A percentile compares a stretch with the other conserved stretches of the same genome.
These are phyloP conservation scores for Alentia gelatinosa DNA, from an alignment of 2,888 invertebrate genomes.

Conservation along the genomic window DNA sequence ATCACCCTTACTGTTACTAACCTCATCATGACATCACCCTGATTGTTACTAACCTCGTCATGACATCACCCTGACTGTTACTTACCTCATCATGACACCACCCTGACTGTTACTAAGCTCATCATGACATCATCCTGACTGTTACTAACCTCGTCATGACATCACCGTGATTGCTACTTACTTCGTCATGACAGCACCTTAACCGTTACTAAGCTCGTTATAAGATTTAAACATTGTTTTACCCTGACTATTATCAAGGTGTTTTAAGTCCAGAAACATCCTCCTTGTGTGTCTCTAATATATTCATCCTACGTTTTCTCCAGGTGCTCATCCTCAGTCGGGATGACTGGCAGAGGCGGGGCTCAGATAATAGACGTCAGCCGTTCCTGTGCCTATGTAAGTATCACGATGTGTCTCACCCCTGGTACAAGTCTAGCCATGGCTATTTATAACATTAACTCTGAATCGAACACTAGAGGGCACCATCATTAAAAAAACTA, in stretches of 20 bases:
- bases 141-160: not conserved
- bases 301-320: not conserved
- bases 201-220: not conserved
- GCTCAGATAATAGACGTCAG: constrained; percentile 56
- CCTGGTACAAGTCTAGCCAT: too few relatives aligned
- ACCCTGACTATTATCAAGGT: not conserved
- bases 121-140: not conserved
- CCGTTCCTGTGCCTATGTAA: constrained; percentile 58
- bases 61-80: too few relatives aligned
- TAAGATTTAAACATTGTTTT: not conserved
- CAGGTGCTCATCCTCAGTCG: constrained; percentile 62
- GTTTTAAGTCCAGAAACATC: not conserved
- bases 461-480: too few relatives aligned
- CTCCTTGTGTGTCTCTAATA: not conserved
- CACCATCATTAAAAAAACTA: too few relatives aligned
- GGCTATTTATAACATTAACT: too few relatives aligned
- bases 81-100: too few relatives aligned
- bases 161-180: not conserved
- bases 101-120: too few relatives aligned
- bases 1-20: too few relatives aligned
- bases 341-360: constrained; percentile 48
- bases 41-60: too few relatives aligned
- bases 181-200: not conserved
- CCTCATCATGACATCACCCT: too few relatives aligned
- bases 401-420: too few relatives aligned